Evolutionary conservation across 2,797 vertebrate species (phyloP), one percentile per base, ranked within the genome.

Genomic region (Takifugu ocellatus): DNA sequence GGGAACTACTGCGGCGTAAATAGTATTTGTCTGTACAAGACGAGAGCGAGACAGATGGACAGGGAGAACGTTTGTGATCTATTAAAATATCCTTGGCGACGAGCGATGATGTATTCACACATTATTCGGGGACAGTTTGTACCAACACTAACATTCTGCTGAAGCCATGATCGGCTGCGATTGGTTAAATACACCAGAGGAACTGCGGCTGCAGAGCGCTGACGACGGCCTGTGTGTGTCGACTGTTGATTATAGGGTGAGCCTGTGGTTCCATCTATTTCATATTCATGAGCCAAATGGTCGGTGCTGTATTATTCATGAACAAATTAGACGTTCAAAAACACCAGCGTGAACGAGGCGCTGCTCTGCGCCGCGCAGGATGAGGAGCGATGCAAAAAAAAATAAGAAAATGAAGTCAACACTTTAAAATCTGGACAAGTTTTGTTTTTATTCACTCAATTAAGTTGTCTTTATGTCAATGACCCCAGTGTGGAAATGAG

Each of bases 281-380:
- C 78, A 89, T 85, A 88, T 88, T 90, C 85, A 91, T 89, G 81
- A 90, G 83, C 85, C 86, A 89, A 90, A 90, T 90, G 87, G 86
- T 83, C 81, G 79, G 59, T 61, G 72, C 82, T 89, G 89, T 85
- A 87, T 89, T 87, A 90, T 91, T 91, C 85, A 87, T 89, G 84
- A 81, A 76, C 61, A 87, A 84, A 91, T 90, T 89, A 88, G 83
- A 82, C 53, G 78, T 79, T 74, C 45, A 84, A 39, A 87, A 87
- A 88, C 83, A 87, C 60, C 77, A 82, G 79, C 73, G 78, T 61
- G 71, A 88, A 71, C 5, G 47, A 75, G 61, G 21, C 21, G 21
- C 21, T 31, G 29, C 29, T 2, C 29, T 6, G 50, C 63, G 14
- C 55, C 55, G 70, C 72, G 60, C 47, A 62, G 50, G 71, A 77